These are phyloP conservation scores for Camelus bactrianus DNA, from an alignment of 2,113 vertebrate species.

Conservation along the genomic window DNA sequence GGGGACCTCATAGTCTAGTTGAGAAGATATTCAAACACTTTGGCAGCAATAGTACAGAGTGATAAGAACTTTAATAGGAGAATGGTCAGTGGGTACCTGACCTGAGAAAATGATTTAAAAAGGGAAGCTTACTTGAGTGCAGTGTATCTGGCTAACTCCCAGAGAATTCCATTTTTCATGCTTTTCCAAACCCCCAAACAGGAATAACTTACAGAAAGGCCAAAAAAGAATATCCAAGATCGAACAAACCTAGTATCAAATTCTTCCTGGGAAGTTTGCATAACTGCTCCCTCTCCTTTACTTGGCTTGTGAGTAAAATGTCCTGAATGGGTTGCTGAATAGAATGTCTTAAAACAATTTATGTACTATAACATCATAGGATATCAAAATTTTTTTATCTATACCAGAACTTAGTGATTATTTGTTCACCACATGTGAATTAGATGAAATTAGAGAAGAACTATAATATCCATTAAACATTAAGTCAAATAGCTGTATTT, in stretches of 20 bases:
- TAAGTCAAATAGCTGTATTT: neutral
- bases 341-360: slow-evolving; percentile 41
- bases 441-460: neutral
- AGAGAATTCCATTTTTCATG: neutral
- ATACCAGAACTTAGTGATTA: neutral
- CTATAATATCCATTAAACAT: neutral
- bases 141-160: neutral
- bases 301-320: slow-evolving; percentile 33
- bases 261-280: neutral
- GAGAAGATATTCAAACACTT: slow-evolving; percentile 3
- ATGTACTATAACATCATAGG: neutral
- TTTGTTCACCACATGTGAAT: neutral
- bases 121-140: neutral
- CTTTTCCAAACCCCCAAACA: slow-evolving; percentile 5
- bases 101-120: neutral
- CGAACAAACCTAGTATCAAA: neutral
- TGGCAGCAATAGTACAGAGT: neutral
- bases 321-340: neutral
- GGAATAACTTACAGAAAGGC: neutral
- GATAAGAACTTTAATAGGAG: neutral
- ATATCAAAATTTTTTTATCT: neutral
- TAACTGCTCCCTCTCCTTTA: neutral
- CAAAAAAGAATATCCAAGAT: neutral
- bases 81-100: neutral
- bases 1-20: neutral